phyloP scores from a whole-genome alignment of 1,140 invertebrate genomes.

The Nilaparvata lugens region DNA sequence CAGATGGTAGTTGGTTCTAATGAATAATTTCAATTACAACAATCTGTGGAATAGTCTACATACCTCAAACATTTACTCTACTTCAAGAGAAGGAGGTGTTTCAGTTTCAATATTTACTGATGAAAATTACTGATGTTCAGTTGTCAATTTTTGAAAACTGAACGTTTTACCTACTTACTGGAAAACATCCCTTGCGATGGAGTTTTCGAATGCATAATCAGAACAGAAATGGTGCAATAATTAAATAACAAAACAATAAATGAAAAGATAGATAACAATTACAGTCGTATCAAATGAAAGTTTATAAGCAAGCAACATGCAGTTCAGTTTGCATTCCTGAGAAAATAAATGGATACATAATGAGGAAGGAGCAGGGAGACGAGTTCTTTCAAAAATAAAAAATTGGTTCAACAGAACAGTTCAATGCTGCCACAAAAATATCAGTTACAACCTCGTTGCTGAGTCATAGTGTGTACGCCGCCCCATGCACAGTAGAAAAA shows the following conservation, averaged over 20 bases:
- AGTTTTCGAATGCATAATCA: conserved; percentile 50
- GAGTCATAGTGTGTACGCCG: conserved; percentile 40
- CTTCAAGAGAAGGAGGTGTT: neutral
- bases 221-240: conserved; percentile 59
- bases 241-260: conserved; percentile 42
- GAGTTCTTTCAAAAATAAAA: conserved; percentile 12
- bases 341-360: conserved; percentile 41
- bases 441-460: neutral
- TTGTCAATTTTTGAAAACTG: neutral
- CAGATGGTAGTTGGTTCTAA: no score
- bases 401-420: conserved; percentile 5
- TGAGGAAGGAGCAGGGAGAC: conserved; percentile 26
- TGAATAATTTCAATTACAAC: no score
- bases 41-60: no score
- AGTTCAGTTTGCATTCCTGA: conserved; percentile 26
- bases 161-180: conserved; percentile 58
- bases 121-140: neutral
- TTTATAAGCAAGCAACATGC: conserved; percentile 40
- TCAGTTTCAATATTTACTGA: no score
- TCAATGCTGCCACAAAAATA: conserved; percentile 8
- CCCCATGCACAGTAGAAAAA: conserved; percentile 61
- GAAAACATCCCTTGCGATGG: conserved; percentile 63
- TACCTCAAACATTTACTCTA: neutral
- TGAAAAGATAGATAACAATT: conserved; percentile 23
- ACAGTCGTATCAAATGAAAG: conserved; percentile 43